A percentile compares a stretch with the other conserved stretches of the same genome.
These are phyloP conservation scores for Macrosoma leucophasiata DNA, from an alignment of 2,888 invertebrate species.

Conservation along the genomic window DNA sequence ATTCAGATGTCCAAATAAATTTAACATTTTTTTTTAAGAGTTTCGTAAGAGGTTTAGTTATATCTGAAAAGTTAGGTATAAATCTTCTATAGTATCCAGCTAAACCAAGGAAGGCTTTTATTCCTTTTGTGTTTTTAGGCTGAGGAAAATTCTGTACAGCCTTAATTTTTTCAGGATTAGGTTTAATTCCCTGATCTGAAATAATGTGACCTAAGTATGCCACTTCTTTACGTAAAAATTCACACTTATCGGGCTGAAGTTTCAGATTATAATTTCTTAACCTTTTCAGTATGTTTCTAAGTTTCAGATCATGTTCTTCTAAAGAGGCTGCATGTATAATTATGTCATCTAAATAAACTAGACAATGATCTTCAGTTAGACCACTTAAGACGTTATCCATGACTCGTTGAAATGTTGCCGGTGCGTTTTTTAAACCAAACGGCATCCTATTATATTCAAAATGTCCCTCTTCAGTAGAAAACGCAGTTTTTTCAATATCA, in stretches of 20 bases:
- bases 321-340: too few species aligned
- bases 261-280: conserved; percentile 3
- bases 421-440: too few species aligned
- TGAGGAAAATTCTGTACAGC: conserved; percentile 3
- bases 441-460: too few species aligned
- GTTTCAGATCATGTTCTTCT: conserved; percentile 1
- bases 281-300: background rate
- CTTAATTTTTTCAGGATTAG: conserved; percentile 7
- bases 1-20: background rate
- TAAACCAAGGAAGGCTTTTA: conserved; percentile 1
- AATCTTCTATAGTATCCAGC: conserved; percentile 1
- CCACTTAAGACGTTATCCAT: too few species aligned
- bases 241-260: conserved; percentile 2
- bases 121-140: background rate
- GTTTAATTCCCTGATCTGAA: conserved; percentile 1
- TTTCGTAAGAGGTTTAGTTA: conserved; percentile 1
- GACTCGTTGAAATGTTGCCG: too few species aligned
- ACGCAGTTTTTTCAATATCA: too few species aligned
- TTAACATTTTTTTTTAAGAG: background rate
- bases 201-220: conserved; percentile 12
- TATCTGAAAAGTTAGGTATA: conserved; percentile 3
- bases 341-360: too few species aligned
- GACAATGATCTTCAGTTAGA: too few species aligned
- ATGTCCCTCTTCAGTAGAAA: too few species aligned
- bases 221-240: conserved; percentile 6